phyloP scores from a whole-genome alignment of 1,140 invertebrate genomes.

The Aphaenogaster rudis region DNA sequence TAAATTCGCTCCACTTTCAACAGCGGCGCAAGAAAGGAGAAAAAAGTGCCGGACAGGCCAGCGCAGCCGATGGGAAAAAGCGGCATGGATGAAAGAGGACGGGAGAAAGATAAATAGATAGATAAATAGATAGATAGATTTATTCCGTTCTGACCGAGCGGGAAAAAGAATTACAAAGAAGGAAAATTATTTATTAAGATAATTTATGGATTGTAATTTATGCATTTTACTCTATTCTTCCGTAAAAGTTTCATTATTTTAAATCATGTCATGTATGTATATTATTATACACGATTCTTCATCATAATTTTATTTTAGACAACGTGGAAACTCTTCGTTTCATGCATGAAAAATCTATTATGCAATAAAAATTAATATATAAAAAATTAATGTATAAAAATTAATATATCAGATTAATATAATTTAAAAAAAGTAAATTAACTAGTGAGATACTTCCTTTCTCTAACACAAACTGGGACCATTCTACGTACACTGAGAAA shows the following conservation, averaged over 20 bases:
- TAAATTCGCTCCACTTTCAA: constrained; percentile 51
- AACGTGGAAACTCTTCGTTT: neutral
- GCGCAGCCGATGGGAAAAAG: constrained; percentile 60
- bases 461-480: neutral
- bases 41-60: constrained; percentile 51
- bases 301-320: neutral
- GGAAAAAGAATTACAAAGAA: neutral
- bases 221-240: neutral
- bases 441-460: neutral
- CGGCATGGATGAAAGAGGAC: constrained; percentile 21
- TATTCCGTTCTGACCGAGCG: neutral
- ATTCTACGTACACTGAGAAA: too few species aligned
- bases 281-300: neutral
- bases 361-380: neutral
- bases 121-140: constrained; percentile 44
- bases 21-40: constrained; percentile 43
- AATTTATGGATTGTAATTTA: neutral
- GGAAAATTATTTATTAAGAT: constrained; percentile 29
- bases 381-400: too few species aligned
- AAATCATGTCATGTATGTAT: neutral
- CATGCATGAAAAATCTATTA: neutral
- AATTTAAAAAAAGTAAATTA: neutral
- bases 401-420: neutral
- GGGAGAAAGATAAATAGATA: constrained; percentile 41
- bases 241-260: neutral